phyloP scores from a whole-genome alignment of 2,113 vertebrate genomes.

The Melanostigma gelatinosum region DNA sequence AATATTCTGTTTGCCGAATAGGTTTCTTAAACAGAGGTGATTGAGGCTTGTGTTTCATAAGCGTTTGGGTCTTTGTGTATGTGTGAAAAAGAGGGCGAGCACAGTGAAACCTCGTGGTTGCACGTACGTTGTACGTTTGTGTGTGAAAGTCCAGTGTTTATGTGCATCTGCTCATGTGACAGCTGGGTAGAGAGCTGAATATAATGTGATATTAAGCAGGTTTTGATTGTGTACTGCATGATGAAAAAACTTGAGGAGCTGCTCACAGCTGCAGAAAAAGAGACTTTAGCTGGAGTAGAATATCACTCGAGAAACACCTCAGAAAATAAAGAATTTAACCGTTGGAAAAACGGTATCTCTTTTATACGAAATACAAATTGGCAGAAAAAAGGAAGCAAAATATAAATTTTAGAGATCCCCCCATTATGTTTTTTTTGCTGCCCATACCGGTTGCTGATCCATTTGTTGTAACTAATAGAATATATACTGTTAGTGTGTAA shows the following conservation, averaged over 20 bases:
- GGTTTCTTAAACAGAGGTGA: conserved; percentile 1
- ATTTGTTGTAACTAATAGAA: neutral
- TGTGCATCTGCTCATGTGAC: neutral
- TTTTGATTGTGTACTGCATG: neutral
- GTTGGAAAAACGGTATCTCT: neutral
- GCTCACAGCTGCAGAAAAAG: conserved; percentile 8
- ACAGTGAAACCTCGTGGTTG: neutral
- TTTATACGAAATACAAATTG: neutral
- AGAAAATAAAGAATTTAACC: conserved; percentile 1
- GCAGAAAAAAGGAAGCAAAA: neutral
- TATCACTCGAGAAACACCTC: neutral
- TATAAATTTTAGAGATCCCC: neutral
- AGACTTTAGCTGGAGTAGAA: neutral
- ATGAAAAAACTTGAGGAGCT: neutral
- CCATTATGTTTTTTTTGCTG: neutral
- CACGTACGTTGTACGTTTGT: neutral
- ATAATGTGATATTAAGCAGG: neutral
- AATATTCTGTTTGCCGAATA: neutral
- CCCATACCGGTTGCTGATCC: neutral
- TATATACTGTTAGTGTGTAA: neutral
- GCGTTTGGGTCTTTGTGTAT: neutral
- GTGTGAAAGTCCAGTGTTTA: neutral
- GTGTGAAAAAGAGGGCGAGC: neutral
- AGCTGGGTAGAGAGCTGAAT: neutral
- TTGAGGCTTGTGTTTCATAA: neutral